Evolutionary conservation across 2,888 invertebrate genomes (phyloP), one percentile per base, ranked within the genome.

Genomic region (Athripsodes cinereus): DNA sequence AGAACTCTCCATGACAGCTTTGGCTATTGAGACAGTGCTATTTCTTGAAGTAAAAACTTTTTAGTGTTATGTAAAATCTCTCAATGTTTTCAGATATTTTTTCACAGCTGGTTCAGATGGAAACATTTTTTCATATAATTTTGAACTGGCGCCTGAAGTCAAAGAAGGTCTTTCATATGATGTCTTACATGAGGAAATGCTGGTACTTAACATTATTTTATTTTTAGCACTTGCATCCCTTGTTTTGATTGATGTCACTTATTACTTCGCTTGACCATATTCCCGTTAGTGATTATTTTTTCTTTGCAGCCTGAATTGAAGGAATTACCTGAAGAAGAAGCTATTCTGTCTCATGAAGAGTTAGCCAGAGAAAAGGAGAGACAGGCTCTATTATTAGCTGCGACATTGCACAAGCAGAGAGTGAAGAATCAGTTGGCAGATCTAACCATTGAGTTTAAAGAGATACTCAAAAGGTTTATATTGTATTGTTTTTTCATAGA

Each of bases 31-130:
- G n/a, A n/a, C n/a, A n/a, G n/a, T n/a, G n/a, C n/a, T n/a, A n/a
- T n/a, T n/a, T n/a, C n/a, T n/a, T n/a, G n/a, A n/a, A n/a, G n/a
- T n/a, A n/a, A n/a, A n/a, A n/a, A n/a, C n/a, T n/a, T n/a, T n/a
- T n/a, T n/a, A n/a, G n/a, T n/a, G 26, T 26, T 26, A 6, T 26
- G 40, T 47, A 20, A 6, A 18, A 47, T n/a, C 11, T 21, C 13
- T 3, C 6, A 21, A 26, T 50, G 6, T 26, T 50, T 57, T 18
- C 22, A 66, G 69, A 22, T 70, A 69, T 61, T 62, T 89, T 6
- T 81, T 84, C 57, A 80, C 85, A 0, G 81, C 86, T 66, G 92
- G 91, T 0, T 68, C 77, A 18, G 91, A 91, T 70, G 90, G 90
- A 2, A 90, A 91, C 68, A 77, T 92, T 53, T 92, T 92, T 68